phyloP scores from a whole-genome alignment of 1,140 invertebrate genomes.

The honey bee (Apis mellifera) region Amel_HAv3.1 CM009934.2:9082501-9083000 shows the following conservation, averaged over 20 bases:
- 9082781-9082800: background rate
- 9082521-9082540: constrained; percentile 19
- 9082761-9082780: constrained; percentile 22
- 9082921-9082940: constrained; percentile 35
- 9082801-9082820: background rate
- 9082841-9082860: constrained; percentile 47
- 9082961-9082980: constrained; percentile 57
- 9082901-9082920: constrained; percentile 48
- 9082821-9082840: constrained; percentile 74
- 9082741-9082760: background rate
- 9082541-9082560: background rate
- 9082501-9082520: constrained; percentile 26
- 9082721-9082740: too few relatives aligned
- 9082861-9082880: constrained; percentile 19
- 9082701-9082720: too few relatives aligned
- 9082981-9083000: constrained; percentile 59
- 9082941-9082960: constrained; percentile 43
- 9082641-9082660: too few relatives aligned
- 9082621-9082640: too few relatives aligned
- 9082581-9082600: too few relatives aligned
- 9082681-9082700: too few relatives aligned
- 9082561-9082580: constrained; percentile 1
- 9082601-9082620: too few relatives aligned
- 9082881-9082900: constrained; percentile 46
- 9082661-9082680: too few relatives aligned